Conservation (phyloP, 2,888 invertebrate species). For the Criorhina ranunculi region DNA sequence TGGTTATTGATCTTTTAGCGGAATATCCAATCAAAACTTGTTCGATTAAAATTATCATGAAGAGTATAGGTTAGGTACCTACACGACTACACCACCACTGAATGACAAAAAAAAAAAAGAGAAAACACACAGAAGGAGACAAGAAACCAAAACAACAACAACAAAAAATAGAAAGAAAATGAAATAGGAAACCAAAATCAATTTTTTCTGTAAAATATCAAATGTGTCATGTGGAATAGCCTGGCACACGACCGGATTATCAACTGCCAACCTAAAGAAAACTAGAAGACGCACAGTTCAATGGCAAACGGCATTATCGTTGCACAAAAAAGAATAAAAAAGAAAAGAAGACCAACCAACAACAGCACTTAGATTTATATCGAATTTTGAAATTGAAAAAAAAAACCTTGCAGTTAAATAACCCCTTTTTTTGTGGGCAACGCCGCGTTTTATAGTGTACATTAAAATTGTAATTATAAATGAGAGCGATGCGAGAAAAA, state of each 20-base stretch:
- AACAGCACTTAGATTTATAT: no score
- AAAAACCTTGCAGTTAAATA: not conserved
- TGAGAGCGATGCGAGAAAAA: constrained; percentile 45
- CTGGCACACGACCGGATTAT: constrained; percentile 27
- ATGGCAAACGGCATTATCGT: not conserved
- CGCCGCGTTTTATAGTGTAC: constrained; percentile 3
- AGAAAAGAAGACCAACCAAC: not conserved
- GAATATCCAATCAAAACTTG: no score
- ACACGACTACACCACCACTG: no score
- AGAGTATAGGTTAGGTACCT: not conserved
- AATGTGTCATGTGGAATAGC: constrained; percentile 30
- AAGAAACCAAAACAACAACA: constrained; percentile 45
- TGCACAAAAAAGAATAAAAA: not conserved
- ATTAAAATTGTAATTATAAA: constrained; percentile 36
- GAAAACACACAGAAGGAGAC: not conserved
- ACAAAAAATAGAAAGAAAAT: constrained; percentile 23
- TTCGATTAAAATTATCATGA: not conserved
- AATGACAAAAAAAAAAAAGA: not conserved
- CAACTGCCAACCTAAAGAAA: not conserved
- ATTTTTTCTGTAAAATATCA: not conserved
- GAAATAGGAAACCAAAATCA: not conserved
- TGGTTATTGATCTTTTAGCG: not conserved
- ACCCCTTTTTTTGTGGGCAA: constrained; percentile 13
- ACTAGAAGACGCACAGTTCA: constrained; percentile 2
- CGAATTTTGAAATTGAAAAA: not conserved